Base-by-base conservation (phyloP, 2,797 vertebrate species). In the Lacerta viridis region DNA sequence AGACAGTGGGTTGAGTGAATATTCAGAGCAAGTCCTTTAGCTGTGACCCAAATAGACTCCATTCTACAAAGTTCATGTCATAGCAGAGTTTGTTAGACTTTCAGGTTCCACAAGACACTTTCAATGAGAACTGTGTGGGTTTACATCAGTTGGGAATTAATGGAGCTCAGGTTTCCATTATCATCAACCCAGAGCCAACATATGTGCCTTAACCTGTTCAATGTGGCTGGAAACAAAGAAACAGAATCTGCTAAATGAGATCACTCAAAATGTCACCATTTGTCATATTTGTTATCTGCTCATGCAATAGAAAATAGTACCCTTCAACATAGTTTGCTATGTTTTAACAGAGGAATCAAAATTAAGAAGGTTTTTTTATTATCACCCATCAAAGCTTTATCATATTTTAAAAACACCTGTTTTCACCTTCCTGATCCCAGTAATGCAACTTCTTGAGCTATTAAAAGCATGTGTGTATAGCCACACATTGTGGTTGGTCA, bases 201-300 rank as follows among this genome's bases (percentile, higher is more conserved):
- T 71, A 72, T 33, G 69, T 17, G 3, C n/a, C n/a, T 72, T 72
- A 17, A 13, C 69, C n/a, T 72, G 11, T 10, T 27, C 68, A 69
- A n/a, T n/a, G 68, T 36, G n/a, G 89, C 92, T 89, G 75, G 91
- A 94, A 90, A 64, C 85, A 93, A 66, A 93, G 87, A 87, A 92
- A 90, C 84, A 92, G 84, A 91, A 93, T 93, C 84, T 92, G 92
- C 91, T 91, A 87, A 93, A 90, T 92, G 74, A 94, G 95, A 96
- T 95, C 96, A 95, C 93, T 95, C 94, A 91, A 93, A 93, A 92
- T 93, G 94, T 94, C 94, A 91, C 72, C 85, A 92, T 91, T 82
- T 95, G 94, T 94, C 92, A 83, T 92, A 77, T 92, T 86, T 18
- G 92, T 88, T 94, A 96, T 90, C 91, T 85, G 92, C 89, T 91